These are phyloP conservation scores for Eretmocerus hayati DNA, from an alignment of 2,888 invertebrate species.

Conservation along the genomic window DNA sequence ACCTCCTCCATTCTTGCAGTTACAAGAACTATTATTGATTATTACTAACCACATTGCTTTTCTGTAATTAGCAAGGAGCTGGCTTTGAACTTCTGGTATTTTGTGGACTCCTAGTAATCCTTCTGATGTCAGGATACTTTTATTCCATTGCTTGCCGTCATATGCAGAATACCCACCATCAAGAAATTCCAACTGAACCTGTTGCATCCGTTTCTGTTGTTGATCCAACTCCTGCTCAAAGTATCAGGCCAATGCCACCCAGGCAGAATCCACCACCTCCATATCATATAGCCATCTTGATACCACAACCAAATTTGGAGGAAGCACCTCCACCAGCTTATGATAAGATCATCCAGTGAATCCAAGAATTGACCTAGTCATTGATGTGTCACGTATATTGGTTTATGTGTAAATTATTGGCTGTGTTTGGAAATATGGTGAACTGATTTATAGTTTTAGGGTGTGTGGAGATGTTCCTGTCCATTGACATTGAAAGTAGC, in stretches of 20 bases:
- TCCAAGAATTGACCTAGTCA: constrained; percentile 11
- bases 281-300: constrained; percentile 74
- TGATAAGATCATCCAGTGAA: constrained; percentile 59
- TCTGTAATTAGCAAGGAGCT: constrained; percentile 41
- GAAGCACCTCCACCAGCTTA: constrained; percentile 69
- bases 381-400: too few relatives aligned
- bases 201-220: constrained; percentile 30
- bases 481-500: too few relatives aligned
- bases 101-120: constrained; percentile 38
- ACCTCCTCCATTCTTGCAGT: too few relatives aligned
- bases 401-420: too few relatives aligned
- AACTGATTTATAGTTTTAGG: too few relatives aligned
- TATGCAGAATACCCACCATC: constrained; percentile 27
- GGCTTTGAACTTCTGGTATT: constrained; percentile 59
- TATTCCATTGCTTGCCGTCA: constrained; percentile 35
- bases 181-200: constrained; percentile 31
- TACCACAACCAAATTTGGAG: constrained; percentile 52
- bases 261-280: constrained; percentile 64
- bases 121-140: constrained; percentile 39
- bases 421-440: too few relatives aligned
- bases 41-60: constrained; percentile 35
- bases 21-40: too few relatives aligned
- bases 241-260: constrained; percentile 25
- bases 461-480: too few relatives aligned
- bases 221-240: constrained; percentile 27